These are phyloP conservation scores for Limnephilus rhombicus DNA, from an alignment of 2,888 invertebrate species.

Conservation along the genomic window DNA sequence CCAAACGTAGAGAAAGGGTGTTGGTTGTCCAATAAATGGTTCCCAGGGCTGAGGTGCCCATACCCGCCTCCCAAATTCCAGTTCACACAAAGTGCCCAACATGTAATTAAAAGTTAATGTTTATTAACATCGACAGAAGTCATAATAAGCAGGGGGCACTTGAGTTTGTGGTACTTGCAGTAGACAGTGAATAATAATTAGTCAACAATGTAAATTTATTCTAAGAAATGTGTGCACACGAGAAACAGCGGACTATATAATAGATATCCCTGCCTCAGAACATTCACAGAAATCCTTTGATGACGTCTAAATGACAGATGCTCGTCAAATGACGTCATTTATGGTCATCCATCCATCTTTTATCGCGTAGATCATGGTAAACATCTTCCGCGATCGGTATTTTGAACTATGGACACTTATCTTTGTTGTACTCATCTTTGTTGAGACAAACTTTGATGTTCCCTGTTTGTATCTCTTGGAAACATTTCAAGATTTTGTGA, in stretches of 20 bases:
- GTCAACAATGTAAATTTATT: background rate
- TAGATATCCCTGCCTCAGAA: conserved; percentile 8
- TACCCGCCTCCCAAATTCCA: too few relatives aligned
- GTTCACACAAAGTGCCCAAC: too few relatives aligned
- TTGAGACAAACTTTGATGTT: background rate
- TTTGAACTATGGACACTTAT: background rate
- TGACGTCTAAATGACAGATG: conserved; percentile 40
- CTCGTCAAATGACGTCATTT: conserved; percentile 35
- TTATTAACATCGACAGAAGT: background rate
- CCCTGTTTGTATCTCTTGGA: background rate
- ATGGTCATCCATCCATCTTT: conserved; percentile 44
- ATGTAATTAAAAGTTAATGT: too few relatives aligned
- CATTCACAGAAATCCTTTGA: background rate
- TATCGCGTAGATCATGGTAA: too few relatives aligned
- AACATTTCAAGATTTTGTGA: too few relatives aligned
- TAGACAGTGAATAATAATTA: background rate
- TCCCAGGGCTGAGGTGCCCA: too few relatives aligned
- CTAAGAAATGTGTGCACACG: background rate
- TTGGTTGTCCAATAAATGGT: too few relatives aligned
- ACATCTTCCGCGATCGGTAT: background rate
- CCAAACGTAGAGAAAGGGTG: too few relatives aligned
- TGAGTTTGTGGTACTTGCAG: background rate
- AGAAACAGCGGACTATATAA: background rate
- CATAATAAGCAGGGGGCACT: background rate
- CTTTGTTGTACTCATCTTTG: background rate